Evolutionary conservation across 2,797 vertebrate species (phyloP).

Genomic region (Oreonectes daqikongensis): DNA sequence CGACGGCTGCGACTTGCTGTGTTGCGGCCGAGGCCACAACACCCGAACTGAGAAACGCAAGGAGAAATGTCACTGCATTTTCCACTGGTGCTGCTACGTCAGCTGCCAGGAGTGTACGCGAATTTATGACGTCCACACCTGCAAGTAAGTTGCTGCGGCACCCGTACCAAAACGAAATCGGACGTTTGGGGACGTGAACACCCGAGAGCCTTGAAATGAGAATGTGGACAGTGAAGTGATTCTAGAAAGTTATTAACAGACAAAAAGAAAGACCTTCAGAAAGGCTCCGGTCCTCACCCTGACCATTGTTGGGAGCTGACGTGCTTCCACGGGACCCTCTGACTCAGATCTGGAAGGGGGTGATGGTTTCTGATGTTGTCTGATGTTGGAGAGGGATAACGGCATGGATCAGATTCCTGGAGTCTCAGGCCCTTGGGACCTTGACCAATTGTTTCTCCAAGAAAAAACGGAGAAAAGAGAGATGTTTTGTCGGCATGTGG

Average conservation of each 20-base stretch:
- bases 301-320: not conserved
- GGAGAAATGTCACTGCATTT: constrained; percentile 97
- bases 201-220: not conserved
- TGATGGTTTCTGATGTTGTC: constrained; percentile 19
- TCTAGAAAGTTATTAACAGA: constrained; percentile 13
- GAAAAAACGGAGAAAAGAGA: constrained; percentile 37
- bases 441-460: constrained; percentile 27
- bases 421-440: constrained; percentile 26
- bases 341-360: constrained; percentile 4
- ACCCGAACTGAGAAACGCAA: constrained; percentile 91
- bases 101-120: constrained; percentile 95
- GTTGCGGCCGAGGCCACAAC: constrained; percentile 96
- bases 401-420: constrained; percentile 41
- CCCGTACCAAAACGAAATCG: constrained; percentile 25
- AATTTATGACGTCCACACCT: constrained; percentile 95
- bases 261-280: constrained; percentile 23
- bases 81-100: constrained; percentile 99
- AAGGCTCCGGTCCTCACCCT: not conserved
- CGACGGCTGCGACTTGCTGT: constrained; percentile 94
- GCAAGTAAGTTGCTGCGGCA: constrained; percentile 81
- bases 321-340: not conserved
- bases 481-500: constrained; percentile 39
- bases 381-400: constrained; percentile 27
- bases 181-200: not conserved
- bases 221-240: constrained; percentile 7